Evolutionary conservation across 2,797 vertebrate species (phyloP).

Genomic region (Pelobates cultripes): DNA sequence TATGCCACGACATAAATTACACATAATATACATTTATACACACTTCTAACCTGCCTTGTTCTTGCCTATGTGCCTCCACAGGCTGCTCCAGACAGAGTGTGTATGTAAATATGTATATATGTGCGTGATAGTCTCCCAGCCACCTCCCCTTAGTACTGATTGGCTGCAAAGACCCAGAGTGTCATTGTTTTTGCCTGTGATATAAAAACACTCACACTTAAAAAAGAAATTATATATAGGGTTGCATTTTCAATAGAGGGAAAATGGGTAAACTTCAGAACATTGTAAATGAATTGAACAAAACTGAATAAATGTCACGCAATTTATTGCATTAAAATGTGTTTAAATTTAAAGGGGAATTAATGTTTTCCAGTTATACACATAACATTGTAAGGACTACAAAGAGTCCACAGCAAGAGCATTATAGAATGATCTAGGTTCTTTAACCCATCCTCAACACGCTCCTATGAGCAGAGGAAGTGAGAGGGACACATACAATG

Average conservation of each 20-base stretch:
- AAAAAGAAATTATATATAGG: not conserved
- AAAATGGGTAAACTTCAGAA: not conserved
- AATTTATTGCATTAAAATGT: not conserved
- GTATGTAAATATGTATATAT: constrained; percentile 53
- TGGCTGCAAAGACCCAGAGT: constrained; percentile 31
- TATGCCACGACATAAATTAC: not conserved
- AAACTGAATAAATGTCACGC: not conserved
- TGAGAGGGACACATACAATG: constrained; percentile 35
- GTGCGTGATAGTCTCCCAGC: constrained; percentile 46
- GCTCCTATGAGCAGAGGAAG: not conserved
- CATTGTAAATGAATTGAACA: not conserved
- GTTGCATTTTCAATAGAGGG: not conserved
- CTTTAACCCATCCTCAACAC: not conserved
- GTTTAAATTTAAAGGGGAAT: not conserved
- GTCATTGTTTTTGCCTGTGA: constrained; percentile 49
- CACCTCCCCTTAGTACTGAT: constrained; percentile 32
- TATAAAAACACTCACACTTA: constrained; percentile 28
- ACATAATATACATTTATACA: not conserved
- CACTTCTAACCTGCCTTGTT: constrained; percentile 36
- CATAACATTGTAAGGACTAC: not conserved
- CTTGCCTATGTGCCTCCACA: constrained; percentile 37
- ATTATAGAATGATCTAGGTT: not conserved
- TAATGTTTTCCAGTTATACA: not conserved
- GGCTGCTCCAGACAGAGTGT: constrained; percentile 42
- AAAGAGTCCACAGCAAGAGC: not conserved